Evolutionary conservation across 2,888 invertebrate species (phyloP), one percentile per base, ranked within the genome.

Genomic region (Theretra japonica): DNA sequence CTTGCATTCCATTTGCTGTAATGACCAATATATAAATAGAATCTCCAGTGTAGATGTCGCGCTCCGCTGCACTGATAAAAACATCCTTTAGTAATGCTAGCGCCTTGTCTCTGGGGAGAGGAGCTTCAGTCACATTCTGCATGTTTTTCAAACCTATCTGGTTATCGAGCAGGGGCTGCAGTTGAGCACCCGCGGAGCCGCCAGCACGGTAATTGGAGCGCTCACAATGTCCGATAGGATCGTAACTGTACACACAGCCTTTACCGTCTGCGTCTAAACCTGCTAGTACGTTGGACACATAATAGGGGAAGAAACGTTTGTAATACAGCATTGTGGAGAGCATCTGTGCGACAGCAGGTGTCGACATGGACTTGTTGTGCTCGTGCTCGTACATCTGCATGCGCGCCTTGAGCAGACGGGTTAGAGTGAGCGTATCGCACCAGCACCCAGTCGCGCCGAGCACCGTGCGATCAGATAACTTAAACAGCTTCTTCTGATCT

Each of bases 41-140:
- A 94, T 99, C 99, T 69, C 99, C 99, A 73, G 99, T 99, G 85
- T 98, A 97, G 83, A 99, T 99, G 88, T 99, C 99, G 85, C 99
- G 96, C 88, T 99, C 99, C 1, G 99, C 98, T 4, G 99, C 99
- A 71, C 99, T 98, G 80, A 98, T 98, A 88, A 99, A 99, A 0
- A 98, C 98, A 94, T 99, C 99, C 84, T 98, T 98, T 59, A 99
- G 95, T 50, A 99, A 95, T 6, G 96, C 95, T 17, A 98, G 88
- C 0, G 99, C 99, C 82, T 97, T 97, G 72, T 98, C 98, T 82
- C 96, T 92, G 0, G 97, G 95, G 19, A 99, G 87, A 0, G 96
- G 95, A 1, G 94, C 95, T 62, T 93, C 93, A 1, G 93, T 94
- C 0, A 95, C 95, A 88, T 96, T 96, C 83, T 97, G 96, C 95